These are phyloP conservation scores for Hypercompe scribonia DNA, from an alignment of 2,888 invertebrate genomes.

Conservation along the genomic window DNA sequence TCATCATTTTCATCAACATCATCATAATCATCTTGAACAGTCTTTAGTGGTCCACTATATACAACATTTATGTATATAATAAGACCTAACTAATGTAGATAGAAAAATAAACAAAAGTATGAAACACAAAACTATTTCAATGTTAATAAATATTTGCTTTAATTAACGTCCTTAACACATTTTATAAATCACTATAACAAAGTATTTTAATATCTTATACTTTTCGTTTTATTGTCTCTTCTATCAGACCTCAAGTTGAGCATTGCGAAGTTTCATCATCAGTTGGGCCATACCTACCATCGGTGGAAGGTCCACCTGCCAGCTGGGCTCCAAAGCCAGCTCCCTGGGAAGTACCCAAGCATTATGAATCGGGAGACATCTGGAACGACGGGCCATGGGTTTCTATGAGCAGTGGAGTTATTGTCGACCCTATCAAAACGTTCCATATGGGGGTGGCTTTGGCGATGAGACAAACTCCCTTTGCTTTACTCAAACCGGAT, in stretches of 20 bases:
- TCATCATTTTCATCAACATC: too few relatives aligned
- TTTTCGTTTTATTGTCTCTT: not conserved
- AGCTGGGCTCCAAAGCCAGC: constrained; percentile 54
- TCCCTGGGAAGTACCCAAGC: constrained; percentile 57
- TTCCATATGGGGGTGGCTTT: constrained; percentile 90
- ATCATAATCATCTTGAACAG: too few relatives aligned
- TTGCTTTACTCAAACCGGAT: constrained; percentile 89
- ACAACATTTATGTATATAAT: too few relatives aligned
- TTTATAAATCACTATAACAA: not conserved
- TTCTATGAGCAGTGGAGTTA: constrained; percentile 80
- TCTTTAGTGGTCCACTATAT: too few relatives aligned
- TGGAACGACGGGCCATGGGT: constrained; percentile 59
- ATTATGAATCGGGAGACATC: constrained; percentile 51
- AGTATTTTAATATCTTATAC: not conserved
- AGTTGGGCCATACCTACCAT: constrained; percentile 69
- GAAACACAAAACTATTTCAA: too few relatives aligned
- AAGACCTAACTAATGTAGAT: too few relatives aligned
- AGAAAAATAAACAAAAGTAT: too few relatives aligned
- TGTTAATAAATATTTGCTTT: too few relatives aligned
- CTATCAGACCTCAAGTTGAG: constrained; percentile 60
- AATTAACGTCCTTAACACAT: not conserved
- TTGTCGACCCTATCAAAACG: constrained; percentile 91
- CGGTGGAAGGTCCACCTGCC: constrained; percentile 53
- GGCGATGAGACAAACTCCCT: constrained; percentile 89
- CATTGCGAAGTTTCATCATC: constrained; percentile 79